Evolutionary conservation across 1,140 invertebrate genomes (phyloP).

Genomic region (Prorops nasuta): DNA sequence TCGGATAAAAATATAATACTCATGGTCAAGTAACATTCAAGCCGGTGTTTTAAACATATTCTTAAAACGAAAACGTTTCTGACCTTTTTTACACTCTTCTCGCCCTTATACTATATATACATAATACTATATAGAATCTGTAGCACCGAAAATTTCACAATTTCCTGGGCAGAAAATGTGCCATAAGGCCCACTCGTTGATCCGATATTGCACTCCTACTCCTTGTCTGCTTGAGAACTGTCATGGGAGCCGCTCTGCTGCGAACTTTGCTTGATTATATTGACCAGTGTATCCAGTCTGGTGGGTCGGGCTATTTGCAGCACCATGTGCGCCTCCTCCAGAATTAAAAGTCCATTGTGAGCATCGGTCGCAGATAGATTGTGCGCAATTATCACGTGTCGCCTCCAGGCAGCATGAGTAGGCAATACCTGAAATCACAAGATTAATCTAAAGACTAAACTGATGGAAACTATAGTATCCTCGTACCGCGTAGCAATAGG

Average conservation of each 20-base stretch:
- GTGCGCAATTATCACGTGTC: conserved; percentile 61
- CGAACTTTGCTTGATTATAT: conserved; percentile 41
- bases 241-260: conserved; percentile 21
- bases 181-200: no score
- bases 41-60: no score
- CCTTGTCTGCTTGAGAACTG: neutral
- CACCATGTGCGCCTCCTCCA: conserved; percentile 66
- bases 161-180: no score
- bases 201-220: neutral
- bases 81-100: no score
- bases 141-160: no score
- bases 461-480: neutral
- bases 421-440: conserved; percentile 45
- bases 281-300: conserved; percentile 49
- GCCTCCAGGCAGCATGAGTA: conserved; percentile 62
- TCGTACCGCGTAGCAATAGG: neutral
- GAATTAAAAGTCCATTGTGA: conserved; percentile 61
- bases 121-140: no score
- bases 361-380: conserved; percentile 60
- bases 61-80: no score
- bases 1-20: no score
- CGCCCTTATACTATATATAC: no score
- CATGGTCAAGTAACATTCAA: no score
- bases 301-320: conserved; percentile 57
- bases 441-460: no score